phyloP scores from a whole-genome alignment of 2,888 invertebrate species.

The Sympetrum striolatum region DNA sequence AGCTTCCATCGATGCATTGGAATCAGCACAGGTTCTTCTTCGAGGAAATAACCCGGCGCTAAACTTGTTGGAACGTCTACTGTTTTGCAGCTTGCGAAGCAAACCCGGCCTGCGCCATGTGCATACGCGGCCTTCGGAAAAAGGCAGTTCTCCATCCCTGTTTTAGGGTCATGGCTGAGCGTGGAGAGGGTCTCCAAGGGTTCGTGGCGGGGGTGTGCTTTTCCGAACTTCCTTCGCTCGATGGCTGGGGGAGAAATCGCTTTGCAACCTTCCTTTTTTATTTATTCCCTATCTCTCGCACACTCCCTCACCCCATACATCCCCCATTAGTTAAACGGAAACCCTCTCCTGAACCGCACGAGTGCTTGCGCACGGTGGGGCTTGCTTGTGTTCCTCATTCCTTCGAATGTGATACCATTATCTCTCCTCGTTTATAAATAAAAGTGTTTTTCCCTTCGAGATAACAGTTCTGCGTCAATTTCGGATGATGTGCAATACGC shows the following conservation, averaged over 20 bases:
- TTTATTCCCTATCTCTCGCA: not conserved
- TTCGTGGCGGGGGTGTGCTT: not conserved
- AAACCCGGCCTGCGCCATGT: too few species aligned
- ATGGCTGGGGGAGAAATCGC: not conserved
- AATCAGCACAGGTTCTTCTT: too few species aligned
- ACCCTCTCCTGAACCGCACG: not conserved
- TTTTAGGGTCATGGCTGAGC: too few species aligned
- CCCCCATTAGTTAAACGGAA: conserved; percentile 5
- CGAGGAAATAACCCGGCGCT: too few species aligned
- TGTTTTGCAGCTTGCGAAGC: too few species aligned
- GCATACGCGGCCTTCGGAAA: too few species aligned
- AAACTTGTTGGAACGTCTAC: too few species aligned
- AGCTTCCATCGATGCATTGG: too few species aligned
- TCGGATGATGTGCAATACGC: too few species aligned
- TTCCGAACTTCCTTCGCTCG: not conserved
- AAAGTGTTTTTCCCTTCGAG: not conserved
- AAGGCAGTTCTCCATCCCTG: too few species aligned
- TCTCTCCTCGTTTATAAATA: not conserved
- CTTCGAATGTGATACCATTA: not conserved
- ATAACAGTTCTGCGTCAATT: too few species aligned
- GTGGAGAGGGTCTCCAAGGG: too few species aligned
- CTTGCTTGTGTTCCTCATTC: not conserved
- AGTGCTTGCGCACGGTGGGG: not conserved
- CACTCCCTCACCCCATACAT: not conserved
- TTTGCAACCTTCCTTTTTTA: not conserved